Conservation (phyloP, 1,140 invertebrate species). For the silkworm (Bombyx mori) region DNA sequence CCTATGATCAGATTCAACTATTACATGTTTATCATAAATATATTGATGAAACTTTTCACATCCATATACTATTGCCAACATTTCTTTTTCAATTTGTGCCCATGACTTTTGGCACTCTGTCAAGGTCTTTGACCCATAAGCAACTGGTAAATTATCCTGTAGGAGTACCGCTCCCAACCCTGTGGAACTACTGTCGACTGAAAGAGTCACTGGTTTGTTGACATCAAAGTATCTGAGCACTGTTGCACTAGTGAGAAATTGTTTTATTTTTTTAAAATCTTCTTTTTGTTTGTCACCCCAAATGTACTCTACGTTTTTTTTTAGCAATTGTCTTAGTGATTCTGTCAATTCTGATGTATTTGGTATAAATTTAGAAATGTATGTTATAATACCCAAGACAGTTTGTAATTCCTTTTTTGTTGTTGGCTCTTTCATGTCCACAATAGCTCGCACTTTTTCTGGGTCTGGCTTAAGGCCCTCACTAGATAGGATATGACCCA, state of each 20-base stretch:
- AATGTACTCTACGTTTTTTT: neutral
- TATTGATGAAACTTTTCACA: neutral
- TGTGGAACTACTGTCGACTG: neutral
- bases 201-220: neutral
- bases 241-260: conserved; percentile 15
- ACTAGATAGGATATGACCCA: neutral
- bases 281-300: neutral
- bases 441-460: neutral
- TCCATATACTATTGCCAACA: neutral
- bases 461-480: neutral
- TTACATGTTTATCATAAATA: neutral
- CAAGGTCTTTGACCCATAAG: neutral
- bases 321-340: neutral
- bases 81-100: conserved; percentile 3
- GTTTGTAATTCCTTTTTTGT: neutral
- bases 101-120: neutral
- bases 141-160: neutral
- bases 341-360: neutral
- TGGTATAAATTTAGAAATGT: neutral
- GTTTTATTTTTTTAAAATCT: conserved; percentile 26
- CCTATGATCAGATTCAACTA: neutral
- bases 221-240: conserved; percentile 14
- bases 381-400: neutral
- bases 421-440: neutral
- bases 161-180: neutral